Percentiles rank a stretch among this genome's conserved stretches.
phyloP scores from a whole-genome alignment of 37 sponge, comb jelly and placozoan genomes.

The Beroe forskalii region DNA sequence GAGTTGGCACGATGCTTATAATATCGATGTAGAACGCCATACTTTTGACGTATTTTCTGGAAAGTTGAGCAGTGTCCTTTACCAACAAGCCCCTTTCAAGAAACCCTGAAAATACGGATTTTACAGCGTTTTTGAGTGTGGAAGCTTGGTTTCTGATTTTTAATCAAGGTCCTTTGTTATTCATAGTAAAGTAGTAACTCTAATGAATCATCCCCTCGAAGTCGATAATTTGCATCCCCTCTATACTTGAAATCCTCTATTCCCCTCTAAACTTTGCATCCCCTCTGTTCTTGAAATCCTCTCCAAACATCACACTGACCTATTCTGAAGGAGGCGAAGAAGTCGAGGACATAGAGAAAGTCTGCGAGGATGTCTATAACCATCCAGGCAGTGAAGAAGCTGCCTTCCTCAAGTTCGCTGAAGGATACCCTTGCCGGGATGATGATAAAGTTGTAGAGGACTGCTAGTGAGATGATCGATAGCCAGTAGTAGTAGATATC shows the following conservation, averaged over 20 bases:
- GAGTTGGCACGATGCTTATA: conserved; percentile 76
- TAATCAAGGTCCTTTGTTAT: no score
- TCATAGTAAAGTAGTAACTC: no score
- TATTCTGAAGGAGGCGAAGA: conserved; percentile 63
- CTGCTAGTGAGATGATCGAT: conserved; percentile 62
- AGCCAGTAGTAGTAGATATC: conserved; percentile 60
- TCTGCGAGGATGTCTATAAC: conserved; percentile 57
- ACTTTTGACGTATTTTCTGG: conserved; percentile 73
- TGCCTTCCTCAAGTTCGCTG: conserved; percentile 27
- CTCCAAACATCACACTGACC: no score
- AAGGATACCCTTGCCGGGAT: conserved; percentile 37
- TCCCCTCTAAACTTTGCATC: no score
- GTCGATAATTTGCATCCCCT: no score
- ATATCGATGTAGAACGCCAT: conserved; percentile 77
- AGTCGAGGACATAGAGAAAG: conserved; percentile 34
- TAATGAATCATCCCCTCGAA: no score
- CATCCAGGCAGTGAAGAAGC: conserved; percentile 53
- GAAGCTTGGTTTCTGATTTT: no score
- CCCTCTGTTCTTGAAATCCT: no score
- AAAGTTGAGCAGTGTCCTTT: conserved; percentile 72
- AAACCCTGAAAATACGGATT: no score
- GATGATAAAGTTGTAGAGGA: conserved; percentile 62
- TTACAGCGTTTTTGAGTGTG: no score
- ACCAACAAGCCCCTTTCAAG: conserved; percentile 82
- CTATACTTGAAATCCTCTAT: no score